A percentile compares a stretch with the other conserved stretches of the same genome.
Evolutionary conservation across 1,140 invertebrate genomes (phyloP).

Genomic region (Limonius californicus): DNA sequence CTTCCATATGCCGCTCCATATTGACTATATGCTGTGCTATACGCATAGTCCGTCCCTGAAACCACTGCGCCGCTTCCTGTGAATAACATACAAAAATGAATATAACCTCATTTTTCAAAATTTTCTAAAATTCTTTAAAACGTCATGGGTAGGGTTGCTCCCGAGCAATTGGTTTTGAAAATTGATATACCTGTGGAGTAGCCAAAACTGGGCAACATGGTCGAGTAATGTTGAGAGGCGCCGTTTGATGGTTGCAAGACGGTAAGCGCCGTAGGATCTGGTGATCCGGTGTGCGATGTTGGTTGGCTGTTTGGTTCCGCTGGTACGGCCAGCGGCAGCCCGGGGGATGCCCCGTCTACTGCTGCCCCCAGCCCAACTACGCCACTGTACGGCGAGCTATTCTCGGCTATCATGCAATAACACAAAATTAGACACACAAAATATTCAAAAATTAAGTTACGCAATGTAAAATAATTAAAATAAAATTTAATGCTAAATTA

Average conservation of each 20-base stretch:
- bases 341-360: constrained; percentile 48
- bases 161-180: too few relatives aligned
- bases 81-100: neutral
- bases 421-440: constrained; percentile 40
- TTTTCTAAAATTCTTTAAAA: too few relatives aligned
- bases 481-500: constrained; percentile 1
- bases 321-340: constrained; percentile 54
- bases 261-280: constrained; percentile 54
- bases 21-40: constrained; percentile 70
- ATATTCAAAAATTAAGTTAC: constrained; percentile 36
- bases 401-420: constrained; percentile 55
- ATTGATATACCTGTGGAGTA: constrained; percentile 61
- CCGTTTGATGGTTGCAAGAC: constrained; percentile 54
- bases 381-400: constrained; percentile 54
- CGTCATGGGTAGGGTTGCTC: too few relatives aligned
- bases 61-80: constrained; percentile 47
- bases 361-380: constrained; percentile 52
- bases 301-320: constrained; percentile 51
- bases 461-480: constrained; percentile 22
- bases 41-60: constrained; percentile 63
- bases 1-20: constrained; percentile 68
- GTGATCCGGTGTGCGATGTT: constrained; percentile 52
- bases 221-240: constrained; percentile 51
- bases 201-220: constrained; percentile 69
- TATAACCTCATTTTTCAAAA: too few relatives aligned